Conservation (phyloP, 1,140 invertebrate genomes). For the Diachasmimorpha longicaudata region DNA sequence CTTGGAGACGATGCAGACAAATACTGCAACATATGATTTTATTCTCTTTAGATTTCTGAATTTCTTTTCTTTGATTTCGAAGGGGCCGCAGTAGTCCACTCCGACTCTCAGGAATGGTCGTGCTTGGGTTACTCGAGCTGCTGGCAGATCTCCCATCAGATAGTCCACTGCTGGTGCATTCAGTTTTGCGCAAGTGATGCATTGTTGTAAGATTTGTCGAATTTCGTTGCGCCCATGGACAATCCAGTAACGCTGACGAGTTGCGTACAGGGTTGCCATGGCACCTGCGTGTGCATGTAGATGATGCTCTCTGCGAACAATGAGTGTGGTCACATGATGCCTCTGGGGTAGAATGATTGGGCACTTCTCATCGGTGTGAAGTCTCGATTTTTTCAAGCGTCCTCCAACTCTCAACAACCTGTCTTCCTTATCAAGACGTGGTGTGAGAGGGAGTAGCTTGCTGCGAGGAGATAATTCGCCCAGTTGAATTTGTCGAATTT, state of each 20-base stretch:
- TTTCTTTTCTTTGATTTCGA: constrained; percentile 35
- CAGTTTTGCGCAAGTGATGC: constrained; percentile 22
- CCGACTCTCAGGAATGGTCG: constrained; percentile 41
- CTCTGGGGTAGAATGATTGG: constrained; percentile 28
- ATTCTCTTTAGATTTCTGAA: constrained; percentile 14
- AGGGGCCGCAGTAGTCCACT: too few species aligned
- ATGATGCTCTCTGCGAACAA: constrained; percentile 5
- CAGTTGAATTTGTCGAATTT: too few species aligned
- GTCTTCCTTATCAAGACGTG: constrained; percentile 37
- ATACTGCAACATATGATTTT: constrained; percentile 50
- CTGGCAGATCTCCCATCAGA: constrained; percentile 40
- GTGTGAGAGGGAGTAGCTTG: too few species aligned
- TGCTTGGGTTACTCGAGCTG: constrained; percentile 4
- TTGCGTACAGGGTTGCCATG: neutral
- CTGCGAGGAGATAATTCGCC: too few species aligned
- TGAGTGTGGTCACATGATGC: neutral
- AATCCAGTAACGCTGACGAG: constrained; percentile 28
- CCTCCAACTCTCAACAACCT: constrained; percentile 41
- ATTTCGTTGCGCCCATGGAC: constrained; percentile 12
- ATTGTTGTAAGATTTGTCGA: constrained; percentile 14
- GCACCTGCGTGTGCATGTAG: constrained; percentile 12
- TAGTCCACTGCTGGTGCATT: constrained; percentile 24
- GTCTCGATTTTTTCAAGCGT: neutral
- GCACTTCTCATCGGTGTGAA: neutral
- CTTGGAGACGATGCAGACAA: constrained; percentile 46